phyloP scores from a whole-genome alignment of 2,797 vertebrate genomes.

The Xenentodon cancila region DNA sequence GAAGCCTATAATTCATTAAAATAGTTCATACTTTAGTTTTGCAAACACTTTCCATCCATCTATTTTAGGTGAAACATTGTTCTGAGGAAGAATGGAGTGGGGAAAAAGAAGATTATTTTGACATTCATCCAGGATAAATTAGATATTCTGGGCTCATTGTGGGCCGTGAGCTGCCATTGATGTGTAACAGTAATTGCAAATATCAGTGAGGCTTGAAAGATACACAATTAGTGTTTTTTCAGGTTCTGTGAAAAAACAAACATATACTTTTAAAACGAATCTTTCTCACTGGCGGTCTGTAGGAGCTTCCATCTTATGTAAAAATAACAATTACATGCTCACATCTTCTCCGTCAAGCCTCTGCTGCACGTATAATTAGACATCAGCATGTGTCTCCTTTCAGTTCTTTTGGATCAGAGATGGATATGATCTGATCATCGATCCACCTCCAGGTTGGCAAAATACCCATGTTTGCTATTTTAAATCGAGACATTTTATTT shows the following conservation, averaged over 20 bases:
- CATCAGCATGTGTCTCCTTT: background rate
- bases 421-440: conserved; percentile 5
- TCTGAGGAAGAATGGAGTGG: conserved; percentile 1
- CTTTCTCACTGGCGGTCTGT: conserved; percentile 8
- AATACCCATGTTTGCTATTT: background rate
- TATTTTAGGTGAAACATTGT: conserved; percentile 21
- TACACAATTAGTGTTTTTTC: conserved; percentile 28
- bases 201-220: conserved; percentile 58
- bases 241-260: conserved; percentile 29
- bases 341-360: too few species aligned
- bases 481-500: too few species aligned
- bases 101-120: conserved; percentile 54
- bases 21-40: too few species aligned
- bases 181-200: conserved; percentile 68
- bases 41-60: conserved; percentile 35
- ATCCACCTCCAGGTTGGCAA: conserved; percentile 1
- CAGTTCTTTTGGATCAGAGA: too few species aligned
- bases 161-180: conserved; percentile 41
- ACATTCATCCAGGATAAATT: conserved; percentile 70
- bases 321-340: conserved; percentile 11
- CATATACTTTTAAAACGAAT: conserved; percentile 6
- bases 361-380: conserved; percentile 15
- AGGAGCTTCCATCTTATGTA: conserved; percentile 2
- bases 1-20: too few species aligned
- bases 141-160: conserved; percentile 47